Evolutionary conservation across 1,140 invertebrate species (phyloP).

Genomic region (Ericerus pela): DNA sequence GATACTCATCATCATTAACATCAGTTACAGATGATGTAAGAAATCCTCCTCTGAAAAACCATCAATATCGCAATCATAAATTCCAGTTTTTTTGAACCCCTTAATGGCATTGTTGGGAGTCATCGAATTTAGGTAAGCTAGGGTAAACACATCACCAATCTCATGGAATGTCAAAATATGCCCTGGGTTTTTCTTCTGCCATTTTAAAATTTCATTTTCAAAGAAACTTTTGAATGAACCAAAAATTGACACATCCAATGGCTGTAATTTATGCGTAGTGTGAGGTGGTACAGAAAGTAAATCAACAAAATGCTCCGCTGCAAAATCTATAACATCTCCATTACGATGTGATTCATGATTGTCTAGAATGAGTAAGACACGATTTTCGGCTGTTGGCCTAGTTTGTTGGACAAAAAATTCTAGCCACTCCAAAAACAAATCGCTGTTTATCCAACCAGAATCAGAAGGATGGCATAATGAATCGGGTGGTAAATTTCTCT

Average conservation of each 20-base stretch:
- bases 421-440: constrained; percentile 28
- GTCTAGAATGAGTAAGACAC: constrained; percentile 24
- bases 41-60: constrained; percentile 20
- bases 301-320: constrained; percentile 28
- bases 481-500: constrained; percentile 25
- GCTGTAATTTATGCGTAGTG: constrained; percentile 30
- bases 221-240: constrained; percentile 18
- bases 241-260: constrained; percentile 28
- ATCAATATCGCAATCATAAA: constrained; percentile 19
- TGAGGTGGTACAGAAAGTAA: constrained; percentile 30
- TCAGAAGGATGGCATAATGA: constrained; percentile 15
- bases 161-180: constrained; percentile 33
- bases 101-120: constrained; percentile 22
- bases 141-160: constrained; percentile 24
- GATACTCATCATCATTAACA: neutral
- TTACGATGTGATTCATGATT: neutral
- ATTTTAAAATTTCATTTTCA: too few species aligned
- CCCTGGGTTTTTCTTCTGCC: constrained; percentile 21
- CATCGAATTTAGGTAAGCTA: constrained; percentile 18
- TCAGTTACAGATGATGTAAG: neutral
- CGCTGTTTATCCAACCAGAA: constrained; percentile 20
- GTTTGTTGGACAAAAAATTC: constrained; percentile 24
- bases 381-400: neutral
- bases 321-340: constrained; percentile 26
- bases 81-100: constrained; percentile 25